Evolutionary conservation across 2,113 vertebrate species (phyloP).

Genomic region (Globicephala melas): DNA sequence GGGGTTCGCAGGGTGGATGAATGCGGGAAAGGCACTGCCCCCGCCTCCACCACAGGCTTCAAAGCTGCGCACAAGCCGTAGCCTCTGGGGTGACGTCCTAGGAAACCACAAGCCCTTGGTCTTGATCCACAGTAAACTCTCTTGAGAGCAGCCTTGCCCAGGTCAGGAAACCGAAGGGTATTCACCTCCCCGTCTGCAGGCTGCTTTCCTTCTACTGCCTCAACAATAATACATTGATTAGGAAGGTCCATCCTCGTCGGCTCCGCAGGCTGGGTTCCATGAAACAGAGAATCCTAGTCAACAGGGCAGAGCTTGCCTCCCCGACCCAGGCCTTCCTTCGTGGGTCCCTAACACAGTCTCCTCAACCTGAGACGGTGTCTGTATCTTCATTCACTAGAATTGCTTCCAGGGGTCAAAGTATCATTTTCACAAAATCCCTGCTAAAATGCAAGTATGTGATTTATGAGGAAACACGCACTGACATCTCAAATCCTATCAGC

Average conservation of each 20-base stretch:
- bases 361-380: background rate
- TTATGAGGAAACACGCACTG: accelerated
- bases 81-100: background rate
- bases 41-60: background rate
- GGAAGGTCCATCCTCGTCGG: background rate
- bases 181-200: background rate
- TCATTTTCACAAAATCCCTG: background rate
- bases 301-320: background rate
- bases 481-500: background rate
- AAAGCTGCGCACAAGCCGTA: background rate
- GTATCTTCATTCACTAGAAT: background rate
- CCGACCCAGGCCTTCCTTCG: accelerated
- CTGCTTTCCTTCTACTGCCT: background rate
- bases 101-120: background rate
- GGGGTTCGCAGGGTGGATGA: background rate
- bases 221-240: accelerated
- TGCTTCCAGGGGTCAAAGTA: background rate
- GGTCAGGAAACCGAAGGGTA: background rate
- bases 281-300: background rate
- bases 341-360: accelerated
- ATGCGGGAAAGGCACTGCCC: background rate
- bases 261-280: background rate
- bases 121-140: background rate
- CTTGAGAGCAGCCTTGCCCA: background rate
- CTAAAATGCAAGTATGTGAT: background rate